Evolutionary conservation across 2,888 invertebrate genomes (phyloP), one percentile per base, ranked within the genome.

Genomic region (Spodoptera littoralis): DNA sequence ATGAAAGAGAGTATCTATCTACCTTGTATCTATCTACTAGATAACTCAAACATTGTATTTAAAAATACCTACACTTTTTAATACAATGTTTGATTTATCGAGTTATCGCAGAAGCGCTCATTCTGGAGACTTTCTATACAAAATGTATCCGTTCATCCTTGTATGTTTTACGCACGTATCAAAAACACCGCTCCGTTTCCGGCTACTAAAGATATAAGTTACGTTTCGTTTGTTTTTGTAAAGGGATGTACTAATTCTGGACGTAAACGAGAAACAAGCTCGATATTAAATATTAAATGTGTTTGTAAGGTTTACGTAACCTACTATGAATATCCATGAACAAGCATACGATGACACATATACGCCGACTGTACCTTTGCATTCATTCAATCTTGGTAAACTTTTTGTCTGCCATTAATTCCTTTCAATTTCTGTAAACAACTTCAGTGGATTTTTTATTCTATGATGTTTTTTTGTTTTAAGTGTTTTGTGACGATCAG

Each of bases 251-350:
- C 36, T 47, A 42, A 58, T 48, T 42, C 9, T 9, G 11, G 53
- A 46, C 43, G 24, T 42, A 42, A 51, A 57, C 24, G 18, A 57
- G 57, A 64, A 64, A 48, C 45, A 60, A 58, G 30, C 36, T 0
- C 6, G 36, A 9, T 57, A 36, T 8, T 6, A 55, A 54, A 53
- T 48, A 65, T 58, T 55, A 63, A 71, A 71, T 52, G 50, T 56
- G 55, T 71, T 67, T 65, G 59, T 57, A 53, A 73, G 53, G 70
- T 71, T 78, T 67, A 78, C 79, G 80, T 78, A 80, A 79, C 60
- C 24, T 44, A 64, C 78, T 74, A 78, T 76, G 78, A 76, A 71
- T 79, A 79, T 74, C 66, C 65, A 69, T 80, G 80, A 77, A 70
- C 66, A 71, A 76, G 69, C 65, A 64, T 50, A 58, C 50, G 63